Conservation (phyloP, 2,797 vertebrate genomes). For the Zalophus californianus region DNA sequence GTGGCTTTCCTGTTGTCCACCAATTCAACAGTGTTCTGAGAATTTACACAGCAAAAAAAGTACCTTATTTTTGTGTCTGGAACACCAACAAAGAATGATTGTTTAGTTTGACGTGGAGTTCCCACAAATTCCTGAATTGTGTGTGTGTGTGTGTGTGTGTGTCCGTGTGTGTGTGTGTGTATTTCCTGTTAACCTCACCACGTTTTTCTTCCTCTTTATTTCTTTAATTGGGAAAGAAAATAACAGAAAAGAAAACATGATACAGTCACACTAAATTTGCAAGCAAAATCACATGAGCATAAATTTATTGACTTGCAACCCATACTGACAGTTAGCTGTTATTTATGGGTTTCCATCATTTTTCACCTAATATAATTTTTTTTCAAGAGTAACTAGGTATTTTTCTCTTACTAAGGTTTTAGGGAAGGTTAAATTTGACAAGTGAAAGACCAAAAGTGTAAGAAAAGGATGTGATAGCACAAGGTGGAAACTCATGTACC, state of each 20-base stretch:
- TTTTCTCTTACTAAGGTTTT: conserved; percentile 13
- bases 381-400: background rate
- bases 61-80: background rate
- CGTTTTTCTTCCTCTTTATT: background rate
- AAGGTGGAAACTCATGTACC: background rate
- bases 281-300: background rate
- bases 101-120: background rate
- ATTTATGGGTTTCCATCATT: background rate
- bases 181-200: background rate
- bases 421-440: background rate
- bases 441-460: background rate
- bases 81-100: conserved; percentile 1
- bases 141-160: background rate
- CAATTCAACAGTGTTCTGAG: background rate
- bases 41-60: background rate
- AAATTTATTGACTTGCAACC: background rate
- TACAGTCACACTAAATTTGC: background rate
- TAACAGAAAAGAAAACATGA: background rate
- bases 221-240: background rate
- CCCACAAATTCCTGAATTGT: background rate
- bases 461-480: background rate
- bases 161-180: background rate
- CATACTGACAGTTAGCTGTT: background rate
- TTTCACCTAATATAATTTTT: background rate
- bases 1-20: background rate